Base-by-base conservation (phyloP, 2,113 vertebrate genomes). In the Condylura cristata region DNA sequence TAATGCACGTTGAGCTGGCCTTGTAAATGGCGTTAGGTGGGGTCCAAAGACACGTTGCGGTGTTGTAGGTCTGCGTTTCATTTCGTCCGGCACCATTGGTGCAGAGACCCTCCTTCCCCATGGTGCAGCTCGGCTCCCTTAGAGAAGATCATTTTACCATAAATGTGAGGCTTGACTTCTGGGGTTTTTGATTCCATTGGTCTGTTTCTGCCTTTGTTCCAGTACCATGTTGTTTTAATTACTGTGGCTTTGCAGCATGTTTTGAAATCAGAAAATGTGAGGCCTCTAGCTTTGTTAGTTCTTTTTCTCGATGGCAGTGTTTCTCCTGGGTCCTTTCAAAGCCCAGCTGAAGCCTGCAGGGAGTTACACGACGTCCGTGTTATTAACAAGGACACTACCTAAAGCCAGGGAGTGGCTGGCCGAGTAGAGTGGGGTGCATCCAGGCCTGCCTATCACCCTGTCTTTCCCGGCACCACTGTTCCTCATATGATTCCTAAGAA, bases 351-450 rank as follows among this genome's bases (percentile, higher is more conserved):
- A 39, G 6, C 68, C 41, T 88, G 58, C 18, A 9, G 8, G 6
- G 58, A 28, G 46, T 3, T 1, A 0, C 0, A 2, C 8, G 2
- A 2, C 30, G 37, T n/a, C 17, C 17, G 3, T 28, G n/a, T 30
- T 58, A 8, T 2, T 30, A 24, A 10, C 3, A 22, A 83, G 46
- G 60, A 86, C 37, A 28, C 22, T 5, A 24, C 37, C 39, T 26
- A 28, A 46, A 61, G 63, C 34, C 5, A 11, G 9, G 46, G 10
- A 0, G 5, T 7, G 89, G 39, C 30, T 56, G 44, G n/a, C 17
- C 7, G 5, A 26, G 28, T 3, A 8, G 12, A 24, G 3, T 22
- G 11, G 56, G 53, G 37, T 34, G 16, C 84, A 28, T 34, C 5
- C 37, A 20, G 11, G n/a, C 5, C 30, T n/a, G 11, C 24, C 48